Evolutionary conservation across 1,140 invertebrate genomes (phyloP).

Genomic region (Vanessa tameamea): DNA sequence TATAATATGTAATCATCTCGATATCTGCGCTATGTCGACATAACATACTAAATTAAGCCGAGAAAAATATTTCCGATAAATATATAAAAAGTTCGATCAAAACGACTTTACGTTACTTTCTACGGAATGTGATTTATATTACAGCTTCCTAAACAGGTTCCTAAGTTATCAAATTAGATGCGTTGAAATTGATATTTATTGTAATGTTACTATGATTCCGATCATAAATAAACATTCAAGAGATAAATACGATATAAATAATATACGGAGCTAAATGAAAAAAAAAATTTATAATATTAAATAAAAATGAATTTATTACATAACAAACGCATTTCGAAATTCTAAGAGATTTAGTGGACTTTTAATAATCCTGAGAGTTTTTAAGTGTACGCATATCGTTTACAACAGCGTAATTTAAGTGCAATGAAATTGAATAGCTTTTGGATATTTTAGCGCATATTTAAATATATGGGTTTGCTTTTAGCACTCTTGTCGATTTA

Average conservation of each 20-base stretch:
- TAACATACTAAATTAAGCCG: slow-evolving; percentile 11
- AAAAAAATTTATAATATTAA: not conserved
- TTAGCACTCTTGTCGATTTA: not conserved
- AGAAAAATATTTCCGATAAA: slow-evolving; percentile 8
- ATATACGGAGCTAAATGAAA: not conserved
- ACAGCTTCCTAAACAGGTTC: slow-evolving; percentile 18
- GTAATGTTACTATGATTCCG: slow-evolving; percentile 10
- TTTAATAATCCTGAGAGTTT: not conserved
- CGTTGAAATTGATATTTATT: slow-evolving; percentile 31
- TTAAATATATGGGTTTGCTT: not conserved
- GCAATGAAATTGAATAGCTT: not conserved
- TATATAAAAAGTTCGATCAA: slow-evolving; percentile 16
- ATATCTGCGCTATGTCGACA: slow-evolving; percentile 23
- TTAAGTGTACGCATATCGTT: not conserved
- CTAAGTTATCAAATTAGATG: slow-evolving; percentile 30
- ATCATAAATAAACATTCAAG: slow-evolving; percentile 13
- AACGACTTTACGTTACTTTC: slow-evolving; percentile 10
- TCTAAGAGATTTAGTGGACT: not conserved
- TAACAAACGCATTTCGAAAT: not conserved
- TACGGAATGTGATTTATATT: slow-evolving; percentile 24
- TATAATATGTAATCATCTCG: slow-evolving; percentile 11
- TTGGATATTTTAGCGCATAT: too few relatives aligned
- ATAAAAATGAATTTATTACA: not conserved
- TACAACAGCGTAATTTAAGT: not conserved
- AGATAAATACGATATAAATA: slow-evolving; percentile 16